Percentiles rank a stretch among this genome's conserved stretches.
These are phyloP conservation scores for Sesia apiformis DNA, from an alignment of 2,888 invertebrate genomes.

Conservation along the genomic window DNA sequence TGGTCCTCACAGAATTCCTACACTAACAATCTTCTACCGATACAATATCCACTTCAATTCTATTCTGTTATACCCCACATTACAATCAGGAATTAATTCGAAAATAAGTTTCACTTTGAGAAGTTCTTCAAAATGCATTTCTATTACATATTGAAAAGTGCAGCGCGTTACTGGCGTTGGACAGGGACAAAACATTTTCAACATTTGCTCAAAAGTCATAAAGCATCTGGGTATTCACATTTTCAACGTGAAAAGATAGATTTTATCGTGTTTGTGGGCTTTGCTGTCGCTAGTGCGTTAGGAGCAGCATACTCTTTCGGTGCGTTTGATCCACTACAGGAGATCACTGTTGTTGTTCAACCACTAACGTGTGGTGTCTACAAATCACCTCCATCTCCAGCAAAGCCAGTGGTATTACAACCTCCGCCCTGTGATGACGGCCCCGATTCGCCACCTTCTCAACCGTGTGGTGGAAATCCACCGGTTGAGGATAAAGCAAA, in stretches of 20 bases:
- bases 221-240: background rate
- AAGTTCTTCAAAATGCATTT: background rate
- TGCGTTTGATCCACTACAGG: background rate
- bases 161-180: background rate
- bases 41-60: too few species aligned
- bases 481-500: too few species aligned
- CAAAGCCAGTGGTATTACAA: background rate
- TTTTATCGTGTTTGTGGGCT: background rate
- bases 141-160: background rate
- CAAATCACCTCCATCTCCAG: too few species aligned
- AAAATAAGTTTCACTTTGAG: too few species aligned
- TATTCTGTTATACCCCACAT: too few species aligned
- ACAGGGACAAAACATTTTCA: background rate
- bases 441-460: background rate
- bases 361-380: too few species aligned
- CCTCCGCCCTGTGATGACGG: background rate
- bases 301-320: background rate
- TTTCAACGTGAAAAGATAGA: background rate
- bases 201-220: background rate
- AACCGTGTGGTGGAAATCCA: background rate
- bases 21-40: too few species aligned
- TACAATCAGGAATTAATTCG: too few species aligned
- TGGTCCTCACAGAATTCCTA: too few species aligned
- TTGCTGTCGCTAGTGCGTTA: background rate
- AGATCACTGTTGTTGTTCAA: background rate